Evolutionary conservation across 1,140 invertebrate species (phyloP), one percentile per base, ranked within the genome.

Genomic region (Drosophila persimilis): DNA sequence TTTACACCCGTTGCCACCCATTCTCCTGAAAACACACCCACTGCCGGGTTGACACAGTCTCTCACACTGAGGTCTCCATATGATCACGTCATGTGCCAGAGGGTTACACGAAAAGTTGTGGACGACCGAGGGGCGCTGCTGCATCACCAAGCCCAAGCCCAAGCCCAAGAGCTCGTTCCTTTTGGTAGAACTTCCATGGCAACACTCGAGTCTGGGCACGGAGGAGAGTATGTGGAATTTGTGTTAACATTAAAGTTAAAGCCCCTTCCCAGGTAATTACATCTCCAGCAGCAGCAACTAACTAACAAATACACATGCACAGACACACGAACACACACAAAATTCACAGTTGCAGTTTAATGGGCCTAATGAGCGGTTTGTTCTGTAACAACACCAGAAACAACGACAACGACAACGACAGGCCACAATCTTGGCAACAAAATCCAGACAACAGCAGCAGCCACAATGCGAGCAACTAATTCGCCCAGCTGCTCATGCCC

Each of bases 351-450:
- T 85, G 80, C 80, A 86, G 26, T 69, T 80, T 86, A 80, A 86
- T 85, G 80, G 73, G 81, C 77, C 73, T 85, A 85, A 85, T 85
- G 80, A 86, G 80, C 69, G 77, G 80, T 86, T 86, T 80, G 80
- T 85, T 80, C 80, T 85, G 80, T 74, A 85, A 84, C 78, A 81
- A 65, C 69, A 78, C 43, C 74, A 75, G 26, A 29, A 13, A 11
- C 59, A 54, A 53, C 59, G 57, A 46, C 51, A 48, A 69, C 47
- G 31, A 35, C 73, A 63, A n/a, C 48, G 60, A 41, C 54, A 58
- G 31, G 22, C 61, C 22, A 43, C 45, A 13, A 29, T 39, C 35
- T 39, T 13, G 35, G 47, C 61, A 48, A 50, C 50, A 41, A 51
- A 48, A 50, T 35, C 13, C 61, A 50, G n/a, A 48, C 39, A 20